Evolutionary conservation across 2,797 vertebrate genomes (phyloP), one percentile per base, ranked within the genome.

Genomic region (Momotus momota): DNA sequence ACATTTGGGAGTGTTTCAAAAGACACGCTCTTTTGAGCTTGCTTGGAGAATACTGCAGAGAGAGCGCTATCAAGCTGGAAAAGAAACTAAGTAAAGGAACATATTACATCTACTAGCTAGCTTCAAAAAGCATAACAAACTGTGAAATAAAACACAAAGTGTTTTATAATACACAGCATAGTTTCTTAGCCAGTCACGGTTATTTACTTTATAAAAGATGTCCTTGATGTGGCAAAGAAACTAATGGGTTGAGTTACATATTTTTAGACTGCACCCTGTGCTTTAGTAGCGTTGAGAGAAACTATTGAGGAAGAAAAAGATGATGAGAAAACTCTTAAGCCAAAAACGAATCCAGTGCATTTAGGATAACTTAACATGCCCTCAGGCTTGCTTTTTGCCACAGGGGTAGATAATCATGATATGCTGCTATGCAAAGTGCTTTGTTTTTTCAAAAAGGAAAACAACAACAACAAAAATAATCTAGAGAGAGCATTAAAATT

Each of bases 251-350:
- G 83, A 80, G 86, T 93, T 95, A 38, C 4, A 9, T 74, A 49
- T 45, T 95, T 86, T 72, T 45, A 81, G 54, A 72, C 69, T 85
- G 60, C 45, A 78, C 35, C 66, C 23, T 81, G 33, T 92, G 78
- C 86, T 90, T 92, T 93, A 72, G 75, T 90, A 94, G 64, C 82
- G 96, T 88, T 89, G 90, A 97, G 90, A 96, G 41, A 95, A 97
- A 88, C 57, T 78, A 86, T 27, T 74, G 87, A 93, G 67, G 89
- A 97, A 88, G 60, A 65, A 81, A 66, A 62, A 92, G 82, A 90
- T 81, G 75, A 87, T 87, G 82, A 96, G 92, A 94, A 94, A 97
- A 82, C 82, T 86, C 93, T 65, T 87, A 81, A 96, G 72, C 61
- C 79, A 90, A 81, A 94, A 93, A 95, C 43, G 19, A 82, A 70